phyloP scores from a whole-genome alignment of 2,797 vertebrate species.

The Scolopax bukidnonensis region DNA sequence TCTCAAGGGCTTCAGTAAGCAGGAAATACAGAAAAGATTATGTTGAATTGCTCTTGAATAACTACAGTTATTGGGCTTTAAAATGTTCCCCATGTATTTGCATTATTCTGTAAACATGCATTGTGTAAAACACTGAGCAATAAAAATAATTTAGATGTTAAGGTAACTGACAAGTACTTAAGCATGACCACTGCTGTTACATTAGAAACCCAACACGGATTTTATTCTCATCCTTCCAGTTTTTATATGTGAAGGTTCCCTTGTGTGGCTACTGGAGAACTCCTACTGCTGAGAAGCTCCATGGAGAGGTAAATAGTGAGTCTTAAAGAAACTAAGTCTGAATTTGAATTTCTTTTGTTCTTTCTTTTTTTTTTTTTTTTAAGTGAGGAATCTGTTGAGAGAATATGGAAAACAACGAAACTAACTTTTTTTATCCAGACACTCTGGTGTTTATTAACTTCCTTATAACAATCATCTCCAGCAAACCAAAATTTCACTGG shows the following conservation, averaged over 20 bases:
- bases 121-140: not conserved
- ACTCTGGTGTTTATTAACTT: constrained; percentile 2
- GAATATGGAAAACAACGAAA: not conserved
- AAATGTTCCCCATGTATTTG: constrained; percentile 17
- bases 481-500: not conserved
- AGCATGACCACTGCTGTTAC: not conserved
- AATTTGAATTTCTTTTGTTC: not conserved
- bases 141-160: constrained; percentile 44
- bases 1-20: constrained; percentile 41
- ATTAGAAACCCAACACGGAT: constrained; percentile 5
- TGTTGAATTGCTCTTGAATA: constrained; percentile 15
- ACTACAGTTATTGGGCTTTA: not conserved
- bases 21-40: constrained; percentile 11
- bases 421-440: not conserved
- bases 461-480: not conserved
- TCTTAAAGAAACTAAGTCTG: not conserved
- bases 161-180: constrained; percentile 35
- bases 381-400: not conserved
- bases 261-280: not conserved
- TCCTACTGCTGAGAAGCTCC: not conserved
- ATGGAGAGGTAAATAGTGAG: not conserved
- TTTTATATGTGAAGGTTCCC: not conserved
- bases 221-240: constrained; percentile 2
- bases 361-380: not conserved
- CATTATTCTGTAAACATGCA: constrained; percentile 6